Conservation (phyloP, 2,113 vertebrate species). For the Miniopterus natalensis region DNA sequence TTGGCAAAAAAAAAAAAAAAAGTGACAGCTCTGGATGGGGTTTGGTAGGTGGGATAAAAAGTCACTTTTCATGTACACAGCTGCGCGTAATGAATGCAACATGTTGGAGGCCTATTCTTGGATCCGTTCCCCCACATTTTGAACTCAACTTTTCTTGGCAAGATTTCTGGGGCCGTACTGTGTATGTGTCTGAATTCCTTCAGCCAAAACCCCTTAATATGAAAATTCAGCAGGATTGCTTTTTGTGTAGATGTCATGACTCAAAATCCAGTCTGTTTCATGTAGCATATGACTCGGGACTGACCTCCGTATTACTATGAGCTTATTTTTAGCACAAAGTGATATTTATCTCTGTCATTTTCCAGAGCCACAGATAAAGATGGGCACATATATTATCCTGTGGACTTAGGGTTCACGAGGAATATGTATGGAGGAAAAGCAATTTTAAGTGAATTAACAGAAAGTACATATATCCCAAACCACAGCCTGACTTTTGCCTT, state of each 20-base stretch:
- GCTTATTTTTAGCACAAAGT: slow-evolving; percentile 72
- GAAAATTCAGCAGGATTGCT: slow-evolving; percentile 79
- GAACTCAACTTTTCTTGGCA: slow-evolving; percentile 87
- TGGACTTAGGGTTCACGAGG: not conserved
- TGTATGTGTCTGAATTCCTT: slow-evolving; percentile 80
- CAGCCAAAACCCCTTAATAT: slow-evolving; percentile 84
- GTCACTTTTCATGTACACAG: slow-evolving; percentile 83
- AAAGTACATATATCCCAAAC: slow-evolving; percentile 66
- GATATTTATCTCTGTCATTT: slow-evolving; percentile 69
- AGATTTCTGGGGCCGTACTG: slow-evolving; percentile 82
- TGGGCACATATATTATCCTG: slow-evolving; percentile 25
- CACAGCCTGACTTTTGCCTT: slow-evolving; percentile 62
- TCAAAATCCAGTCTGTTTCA: slow-evolving; percentile 78
- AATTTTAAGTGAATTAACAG: slow-evolving; percentile 78
- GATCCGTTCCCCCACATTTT: slow-evolving; percentile 84
- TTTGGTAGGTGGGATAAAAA: slow-evolving; percentile 82
- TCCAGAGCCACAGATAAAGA: slow-evolving; percentile 64
- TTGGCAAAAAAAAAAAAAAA: slow-evolving; percentile 77
- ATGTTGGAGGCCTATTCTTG: slow-evolving; percentile 85
- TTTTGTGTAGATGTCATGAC: slow-evolving; percentile 68
- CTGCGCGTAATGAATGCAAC: slow-evolving; percentile 87
- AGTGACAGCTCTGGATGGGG: slow-evolving; percentile 77
- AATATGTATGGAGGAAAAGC: slow-evolving; percentile 30
- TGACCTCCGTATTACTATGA: slow-evolving; percentile 59
- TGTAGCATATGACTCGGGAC: slow-evolving; percentile 58